A percentile compares a stretch with the other conserved stretches of the same genome.
These are phyloP conservation scores for Syngnathus scovelli DNA, from an alignment of 2,113 vertebrate genomes.

Conservation along the genomic window DNA sequence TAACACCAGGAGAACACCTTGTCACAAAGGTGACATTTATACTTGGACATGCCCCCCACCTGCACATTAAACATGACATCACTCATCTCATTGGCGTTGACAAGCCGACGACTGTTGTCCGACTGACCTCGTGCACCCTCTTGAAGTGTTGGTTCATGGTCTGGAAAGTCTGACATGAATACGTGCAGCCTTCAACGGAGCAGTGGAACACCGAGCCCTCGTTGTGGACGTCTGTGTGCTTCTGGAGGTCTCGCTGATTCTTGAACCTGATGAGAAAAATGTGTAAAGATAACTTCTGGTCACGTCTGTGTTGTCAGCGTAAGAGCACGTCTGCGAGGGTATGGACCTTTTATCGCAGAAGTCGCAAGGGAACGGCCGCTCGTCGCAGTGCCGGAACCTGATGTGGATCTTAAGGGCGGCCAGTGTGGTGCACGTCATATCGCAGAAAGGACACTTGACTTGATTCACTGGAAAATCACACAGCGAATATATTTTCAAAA, in stretches of 20 bases:
- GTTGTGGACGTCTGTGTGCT: conserved; percentile 72
- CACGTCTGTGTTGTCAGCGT: not conserved
- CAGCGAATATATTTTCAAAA: too few species aligned
- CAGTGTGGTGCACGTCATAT: conserved; percentile 63
- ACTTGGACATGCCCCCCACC: conserved; percentile 69
- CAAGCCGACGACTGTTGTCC: not conserved
- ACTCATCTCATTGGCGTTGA: not conserved
- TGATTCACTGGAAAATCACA: conserved; percentile 48
- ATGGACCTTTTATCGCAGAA: conserved; percentile 69
- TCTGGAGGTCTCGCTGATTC: conserved; percentile 70
- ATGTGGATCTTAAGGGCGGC: conserved; percentile 73
- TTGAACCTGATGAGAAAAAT: conserved; percentile 63
- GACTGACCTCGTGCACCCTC: conserved; percentile 63
- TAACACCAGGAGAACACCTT: conserved; percentile 79
- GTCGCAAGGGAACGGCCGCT: conserved; percentile 68
- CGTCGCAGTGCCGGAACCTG: conserved; percentile 68
- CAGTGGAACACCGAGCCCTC: conserved; percentile 75
- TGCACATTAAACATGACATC: conserved; percentile 29
- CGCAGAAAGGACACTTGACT: conserved; percentile 64
- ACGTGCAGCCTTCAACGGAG: conserved; percentile 68
- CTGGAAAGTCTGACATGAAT: conserved; percentile 61
- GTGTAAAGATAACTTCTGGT: not conserved
- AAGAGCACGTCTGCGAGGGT: not conserved
- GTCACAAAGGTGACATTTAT: conserved; percentile 74
- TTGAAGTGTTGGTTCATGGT: conserved; percentile 66